Percentiles rank a stretch among this genome's conserved stretches.
These are phyloP conservation scores for Hexactinellida sp. DNA, from an alignment of 37 sponge, comb jelly and placozoan genomes.

Conservation along the genomic window DNA sequence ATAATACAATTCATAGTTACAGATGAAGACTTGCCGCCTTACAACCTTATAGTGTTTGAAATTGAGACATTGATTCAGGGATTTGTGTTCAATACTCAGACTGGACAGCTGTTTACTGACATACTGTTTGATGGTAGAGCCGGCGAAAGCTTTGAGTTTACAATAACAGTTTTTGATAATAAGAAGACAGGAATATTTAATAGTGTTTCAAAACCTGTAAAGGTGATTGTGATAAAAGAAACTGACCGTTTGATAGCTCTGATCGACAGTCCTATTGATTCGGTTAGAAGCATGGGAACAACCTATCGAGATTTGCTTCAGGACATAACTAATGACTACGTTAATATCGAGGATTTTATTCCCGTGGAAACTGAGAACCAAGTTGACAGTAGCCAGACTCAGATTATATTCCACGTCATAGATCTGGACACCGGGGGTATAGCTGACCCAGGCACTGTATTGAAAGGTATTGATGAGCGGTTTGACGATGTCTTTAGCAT, in stretches of 20 bases:
- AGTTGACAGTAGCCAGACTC: neutral
- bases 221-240: neutral
- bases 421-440: neutral
- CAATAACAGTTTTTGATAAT: neutral
- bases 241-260: neutral
- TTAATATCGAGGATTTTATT: neutral
- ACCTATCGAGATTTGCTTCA: neutral
- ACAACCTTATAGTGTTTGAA: neutral
- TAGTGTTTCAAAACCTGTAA: neutral
- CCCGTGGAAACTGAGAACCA: neutral
- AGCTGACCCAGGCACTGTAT: neutral
- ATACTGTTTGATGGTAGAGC: neutral
- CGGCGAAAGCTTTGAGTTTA: neutral
- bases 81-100: neutral
- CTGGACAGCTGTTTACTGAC: neutral
- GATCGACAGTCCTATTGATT: neutral
- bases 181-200: neutral
- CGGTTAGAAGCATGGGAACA: neutral
- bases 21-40: neutral
- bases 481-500: neutral
- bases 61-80: neutral
- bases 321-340: neutral
- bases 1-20: slow-evolving; percentile 7
- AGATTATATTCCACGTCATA: neutral
- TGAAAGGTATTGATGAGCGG: neutral